A percentile compares a stretch with the other conserved stretches of the same genome.
phyloP scores from a whole-genome alignment of 2,113 vertebrate species.

The Chaenogobius annularis region DNA sequence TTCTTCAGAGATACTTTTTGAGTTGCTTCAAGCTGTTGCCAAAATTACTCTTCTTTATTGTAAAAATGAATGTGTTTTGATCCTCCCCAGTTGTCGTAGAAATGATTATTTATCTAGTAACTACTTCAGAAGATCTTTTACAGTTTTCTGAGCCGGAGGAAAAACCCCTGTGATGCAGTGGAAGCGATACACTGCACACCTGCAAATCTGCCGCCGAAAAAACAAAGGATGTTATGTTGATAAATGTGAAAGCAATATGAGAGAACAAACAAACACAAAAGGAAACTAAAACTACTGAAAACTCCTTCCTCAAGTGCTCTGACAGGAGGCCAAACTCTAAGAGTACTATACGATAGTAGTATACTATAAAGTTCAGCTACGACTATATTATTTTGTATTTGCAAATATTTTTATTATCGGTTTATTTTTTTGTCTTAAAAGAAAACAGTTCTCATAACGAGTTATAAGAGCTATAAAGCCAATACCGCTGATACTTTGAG shows the following conservation, averaged over 20 bases:
- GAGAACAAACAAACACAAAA: slow-evolving; percentile 7
- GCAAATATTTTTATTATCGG: no score
- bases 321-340: slow-evolving; percentile 8
- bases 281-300: not conserved
- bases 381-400: not conserved
- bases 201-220: not conserved
- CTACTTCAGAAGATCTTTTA: not conserved
- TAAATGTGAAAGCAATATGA: not conserved
- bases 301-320: not conserved
- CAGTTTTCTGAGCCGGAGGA: not conserved
- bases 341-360: no score
- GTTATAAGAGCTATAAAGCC: no score
- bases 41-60: slow-evolving; percentile 7
- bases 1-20: not conserved
- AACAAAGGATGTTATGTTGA: slow-evolving; percentile 7
- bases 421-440: no score
- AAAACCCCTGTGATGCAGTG: slow-evolving; percentile 23
- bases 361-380: not conserved
- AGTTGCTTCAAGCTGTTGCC: slow-evolving; percentile 2
- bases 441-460: no score
- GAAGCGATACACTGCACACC: slow-evolving; percentile 19
- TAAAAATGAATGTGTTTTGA: slow-evolving; percentile 5
- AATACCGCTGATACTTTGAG: no score
- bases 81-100: slow-evolving; percentile 1
- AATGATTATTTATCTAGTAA: not conserved